Base-by-base conservation (phyloP, 1,140 invertebrate genomes). In the Rhopalosiphum padi region DNA sequence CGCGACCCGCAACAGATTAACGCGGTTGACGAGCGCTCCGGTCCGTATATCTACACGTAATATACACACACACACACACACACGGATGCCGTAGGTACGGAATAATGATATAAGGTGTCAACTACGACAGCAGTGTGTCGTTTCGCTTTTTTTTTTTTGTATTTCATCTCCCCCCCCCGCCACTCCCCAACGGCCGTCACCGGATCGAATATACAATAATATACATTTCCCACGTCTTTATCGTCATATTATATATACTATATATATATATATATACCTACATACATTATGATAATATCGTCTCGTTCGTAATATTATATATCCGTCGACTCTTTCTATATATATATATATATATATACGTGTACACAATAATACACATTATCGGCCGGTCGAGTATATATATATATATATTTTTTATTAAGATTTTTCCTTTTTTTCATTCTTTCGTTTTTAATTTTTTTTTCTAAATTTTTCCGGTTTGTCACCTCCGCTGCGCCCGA, bases 51-150 rank as follows among this genome's bases (percentile, higher is more conserved):
- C n/a, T 68, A 68, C 60, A 68, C 60, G 60, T n/a, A 30, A 68
- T 68, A 18, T 0, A 30, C 23, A 68, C 18, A 18, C 30, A 18
- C 2, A 68, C 8, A 48, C 48, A 18, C 15, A n/a, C 60, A n/a
- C 30, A 0, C 60, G 15, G n/a, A 15, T 77, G n/a, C 60, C 5
- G 60, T 77, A 53, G 48, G 15, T 53, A 77, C 60, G n/a, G 30
- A n/a, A 77, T 77, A 77, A 77, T 18, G 83, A 83, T 90, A 60
- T 53, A 77, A 90, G 89, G 89, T 90, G 89, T 90, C 89, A 90
- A 90, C 89, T 90, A 37, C 41, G 55, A 77, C 60, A n/a, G 60
- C 60, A 18, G 60, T n/a, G 60, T 77, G 60, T 77, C 11, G 60
- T 77, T 77, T 77, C 60, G 60, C 60, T 77, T 77, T 77, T 77